Percentiles rank a stretch among this genome's conserved stretches.
Conservation (phyloP, 1,140 invertebrate species). For the Drosophila pseudoobscura region DNA sequence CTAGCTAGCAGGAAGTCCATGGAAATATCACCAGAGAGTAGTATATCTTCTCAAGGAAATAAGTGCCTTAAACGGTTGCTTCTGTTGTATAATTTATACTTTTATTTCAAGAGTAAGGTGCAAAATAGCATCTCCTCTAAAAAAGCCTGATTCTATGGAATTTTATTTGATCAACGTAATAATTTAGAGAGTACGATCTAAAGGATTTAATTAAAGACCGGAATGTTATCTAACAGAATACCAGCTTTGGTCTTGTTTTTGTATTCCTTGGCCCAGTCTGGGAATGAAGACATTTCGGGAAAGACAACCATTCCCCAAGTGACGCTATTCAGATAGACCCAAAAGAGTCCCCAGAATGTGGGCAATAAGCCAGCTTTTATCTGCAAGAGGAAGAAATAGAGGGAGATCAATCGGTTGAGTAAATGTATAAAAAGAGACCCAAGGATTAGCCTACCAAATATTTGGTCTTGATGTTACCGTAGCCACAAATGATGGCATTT, state of each 20-base stretch:
- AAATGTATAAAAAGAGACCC: background rate
- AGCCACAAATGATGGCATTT: conserved; percentile 94
- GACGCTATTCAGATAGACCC: conserved; percentile 24
- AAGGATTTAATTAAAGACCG: too few species aligned
- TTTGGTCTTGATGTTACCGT: conserved; percentile 84
- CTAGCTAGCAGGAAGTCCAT: too few species aligned
- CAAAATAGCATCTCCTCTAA: too few species aligned
- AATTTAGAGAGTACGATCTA: too few species aligned
- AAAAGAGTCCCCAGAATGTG: conserved; percentile 57
- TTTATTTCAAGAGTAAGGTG: too few species aligned
- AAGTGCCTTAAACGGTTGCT: too few species aligned
- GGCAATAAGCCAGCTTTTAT: conserved; percentile 88
- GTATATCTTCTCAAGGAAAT: too few species aligned
- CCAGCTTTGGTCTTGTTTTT: background rate
- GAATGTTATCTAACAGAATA: background rate
- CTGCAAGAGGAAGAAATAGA: conserved; percentile 41
- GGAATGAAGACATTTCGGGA: conserved; percentile 4
- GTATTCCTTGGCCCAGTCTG: conserved; percentile 30
- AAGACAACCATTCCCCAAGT: conserved; percentile 40
- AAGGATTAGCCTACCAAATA: conserved; percentile 30
- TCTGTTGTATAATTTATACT: too few species aligned
- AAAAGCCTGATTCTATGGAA: too few species aligned
- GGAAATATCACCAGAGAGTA: too few species aligned
- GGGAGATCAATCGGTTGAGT: background rate
- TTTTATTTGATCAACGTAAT: too few species aligned